Percentiles rank a stretch among this genome's conserved stretches.
Evolutionary conservation across 2,888 invertebrate species (phyloP).

Genomic region (Cryptocephalus moraei): DNA sequence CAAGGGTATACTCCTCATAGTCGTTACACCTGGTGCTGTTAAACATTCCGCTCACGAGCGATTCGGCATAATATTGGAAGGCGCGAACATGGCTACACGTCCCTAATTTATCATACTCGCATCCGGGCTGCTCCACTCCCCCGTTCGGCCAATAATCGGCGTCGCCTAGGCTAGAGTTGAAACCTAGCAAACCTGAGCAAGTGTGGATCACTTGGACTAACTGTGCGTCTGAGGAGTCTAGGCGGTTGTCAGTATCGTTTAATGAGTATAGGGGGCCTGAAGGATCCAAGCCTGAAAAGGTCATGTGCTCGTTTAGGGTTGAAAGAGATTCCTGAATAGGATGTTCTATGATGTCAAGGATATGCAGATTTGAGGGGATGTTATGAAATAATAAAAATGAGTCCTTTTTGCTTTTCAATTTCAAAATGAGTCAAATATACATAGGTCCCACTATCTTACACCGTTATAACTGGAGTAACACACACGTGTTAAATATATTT

Average conservation of each 20-base stretch:
- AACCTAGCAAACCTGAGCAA: slow-evolving; percentile 12
- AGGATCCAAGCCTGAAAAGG: slow-evolving; percentile 24
- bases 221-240: slow-evolving; percentile 26
- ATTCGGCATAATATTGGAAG: background rate
- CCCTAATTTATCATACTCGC: slow-evolving; percentile 22
- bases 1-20: background rate
- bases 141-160: slow-evolving; percentile 30
- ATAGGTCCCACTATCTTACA: too few relatives aligned
- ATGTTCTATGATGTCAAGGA: too few relatives aligned
- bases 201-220: slow-evolving; percentile 31
- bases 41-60: background rate
- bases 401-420: too few relatives aligned
- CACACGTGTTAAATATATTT: too few relatives aligned
- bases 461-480: too few relatives aligned
- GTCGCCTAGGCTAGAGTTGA: slow-evolving; percentile 21
- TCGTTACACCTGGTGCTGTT: background rate
- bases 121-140: slow-evolving; percentile 27
- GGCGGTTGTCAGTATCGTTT: slow-evolving; percentile 17
- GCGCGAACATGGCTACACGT: slow-evolving; percentile 34
- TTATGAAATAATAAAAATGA: too few relatives aligned
- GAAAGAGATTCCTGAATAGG: background rate
- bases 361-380: too few relatives aligned
- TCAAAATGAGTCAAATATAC: too few relatives aligned
- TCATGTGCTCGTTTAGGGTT: too few relatives aligned
- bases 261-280: slow-evolving; percentile 23